A percentile compares a stretch with the other conserved stretches of the same genome.
These are phyloP conservation scores for Tanypteryx hageni DNA, from an alignment of 2,888 invertebrate species.

Conservation along the genomic window DNA sequence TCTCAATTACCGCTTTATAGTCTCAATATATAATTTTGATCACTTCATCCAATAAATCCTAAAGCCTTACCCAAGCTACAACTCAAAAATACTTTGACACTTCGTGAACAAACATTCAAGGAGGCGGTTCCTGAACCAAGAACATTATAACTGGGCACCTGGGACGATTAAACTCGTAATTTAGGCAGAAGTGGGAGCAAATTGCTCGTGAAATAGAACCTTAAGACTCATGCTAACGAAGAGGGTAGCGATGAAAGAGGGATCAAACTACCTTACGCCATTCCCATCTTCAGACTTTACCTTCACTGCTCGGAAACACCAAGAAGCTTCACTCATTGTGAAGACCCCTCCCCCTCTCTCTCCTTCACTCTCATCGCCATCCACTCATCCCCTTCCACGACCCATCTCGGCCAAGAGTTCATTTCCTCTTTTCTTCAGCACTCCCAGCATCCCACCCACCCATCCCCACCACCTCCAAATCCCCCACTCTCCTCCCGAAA, in stretches of 20 bases:
- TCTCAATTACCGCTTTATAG: too few relatives aligned
- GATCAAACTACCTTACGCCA: background rate
- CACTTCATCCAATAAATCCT: too few relatives aligned
- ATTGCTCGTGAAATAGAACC: background rate
- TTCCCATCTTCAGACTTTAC: background rate
- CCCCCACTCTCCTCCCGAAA: background rate
- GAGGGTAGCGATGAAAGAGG: background rate
- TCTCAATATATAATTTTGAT: too few relatives aligned
- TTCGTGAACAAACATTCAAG: too few relatives aligned
- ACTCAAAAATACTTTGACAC: too few relatives aligned
- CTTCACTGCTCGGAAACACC: background rate
- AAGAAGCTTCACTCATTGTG: background rate
- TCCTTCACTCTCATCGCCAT: background rate
- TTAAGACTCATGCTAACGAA: background rate
- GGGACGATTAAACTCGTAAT: background rate
- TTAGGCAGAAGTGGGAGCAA: conserved; percentile 17
- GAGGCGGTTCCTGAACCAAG: too few relatives aligned
- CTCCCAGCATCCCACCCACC: background rate
- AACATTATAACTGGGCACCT: too few relatives aligned
- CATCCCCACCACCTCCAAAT: background rate
- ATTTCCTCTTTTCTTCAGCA: background rate
- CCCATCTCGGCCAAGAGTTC: background rate
- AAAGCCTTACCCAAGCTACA: too few relatives aligned
- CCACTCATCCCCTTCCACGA: background rate
- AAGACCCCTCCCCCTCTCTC: background rate